phyloP scores from a whole-genome alignment of 1,140 invertebrate species.

The Gryllus bimaculatus region DNA sequence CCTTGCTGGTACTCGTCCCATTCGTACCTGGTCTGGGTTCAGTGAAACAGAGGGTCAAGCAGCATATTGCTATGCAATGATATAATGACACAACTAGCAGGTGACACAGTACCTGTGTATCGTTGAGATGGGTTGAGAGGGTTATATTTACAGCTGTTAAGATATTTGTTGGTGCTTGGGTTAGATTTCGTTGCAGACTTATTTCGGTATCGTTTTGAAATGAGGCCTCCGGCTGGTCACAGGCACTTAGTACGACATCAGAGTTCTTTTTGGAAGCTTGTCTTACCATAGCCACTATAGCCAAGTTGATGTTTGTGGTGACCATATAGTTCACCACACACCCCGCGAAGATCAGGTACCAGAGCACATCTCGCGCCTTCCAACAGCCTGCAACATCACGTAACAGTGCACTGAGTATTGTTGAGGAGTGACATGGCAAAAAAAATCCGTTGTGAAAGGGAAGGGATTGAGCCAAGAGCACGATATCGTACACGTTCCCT shows the following conservation, averaged over 20 bases:
- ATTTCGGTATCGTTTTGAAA: neutral
- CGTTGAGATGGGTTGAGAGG: neutral
- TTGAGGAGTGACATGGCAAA: too few species aligned
- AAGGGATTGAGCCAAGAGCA: too few species aligned
- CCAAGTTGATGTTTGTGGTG: slow-evolving; percentile 72
- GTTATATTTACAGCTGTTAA: neutral
- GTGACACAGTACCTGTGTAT: neutral
- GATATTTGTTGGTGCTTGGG: too few species aligned
- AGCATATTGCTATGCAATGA: neutral
- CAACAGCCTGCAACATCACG: neutral
- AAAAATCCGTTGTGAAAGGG: too few species aligned
- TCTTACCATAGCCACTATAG: slow-evolving; percentile 74
- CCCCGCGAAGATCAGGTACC: slow-evolving; percentile 59
- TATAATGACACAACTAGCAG: neutral
- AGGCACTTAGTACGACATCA: neutral
- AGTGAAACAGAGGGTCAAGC: neutral
- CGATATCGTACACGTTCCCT: too few species aligned
- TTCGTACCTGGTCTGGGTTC: slow-evolving; percentile 36
- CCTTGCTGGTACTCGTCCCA: slow-evolving; percentile 63
- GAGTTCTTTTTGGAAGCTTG: neutral
- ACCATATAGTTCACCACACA: slow-evolving; percentile 72
- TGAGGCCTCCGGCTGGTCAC: neutral
- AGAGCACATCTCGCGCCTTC: slow-evolving; percentile 42
- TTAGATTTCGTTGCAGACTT: neutral
- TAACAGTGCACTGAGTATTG: neutral